These are phyloP conservation scores for Gymnodraco acuticeps DNA, from an alignment of 2,797 vertebrate species.

Conservation along the genomic window DNA sequence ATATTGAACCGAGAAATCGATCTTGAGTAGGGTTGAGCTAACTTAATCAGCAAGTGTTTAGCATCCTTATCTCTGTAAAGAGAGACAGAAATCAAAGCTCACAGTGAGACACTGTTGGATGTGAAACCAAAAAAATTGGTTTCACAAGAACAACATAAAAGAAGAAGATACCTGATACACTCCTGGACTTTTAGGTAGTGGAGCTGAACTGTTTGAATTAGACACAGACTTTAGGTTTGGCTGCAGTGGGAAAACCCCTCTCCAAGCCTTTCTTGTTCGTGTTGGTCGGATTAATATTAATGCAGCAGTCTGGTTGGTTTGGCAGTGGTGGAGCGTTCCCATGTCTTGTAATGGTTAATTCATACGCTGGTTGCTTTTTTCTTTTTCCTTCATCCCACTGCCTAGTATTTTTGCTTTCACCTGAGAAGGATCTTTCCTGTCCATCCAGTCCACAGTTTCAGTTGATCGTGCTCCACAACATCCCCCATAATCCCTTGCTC, in stretches of 20 bases:
- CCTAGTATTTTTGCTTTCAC: slow-evolving; percentile 40
- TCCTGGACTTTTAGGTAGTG: slow-evolving; percentile 32
- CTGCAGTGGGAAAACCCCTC: slow-evolving; percentile 52
- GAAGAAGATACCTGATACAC: slow-evolving; percentile 41
- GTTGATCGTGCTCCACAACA: slow-evolving; percentile 71
- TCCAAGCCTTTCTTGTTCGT: slow-evolving; percentile 31
- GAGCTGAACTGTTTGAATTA: slow-evolving; percentile 40
- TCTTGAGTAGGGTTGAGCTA: neutral
- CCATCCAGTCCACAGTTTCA: slow-evolving; percentile 60
- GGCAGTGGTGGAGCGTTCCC: slow-evolving; percentile 34
- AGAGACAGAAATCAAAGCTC: slow-evolving; percentile 23
- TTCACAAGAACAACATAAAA: slow-evolving; percentile 57
- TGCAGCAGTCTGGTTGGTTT: slow-evolving; percentile 41
- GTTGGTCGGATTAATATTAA: slow-evolving; percentile 64
- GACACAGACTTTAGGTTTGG: slow-evolving; percentile 23
- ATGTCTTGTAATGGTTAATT: slow-evolving; percentile 57
- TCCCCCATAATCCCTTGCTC: slow-evolving; percentile 75
- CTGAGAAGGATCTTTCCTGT: slow-evolving; percentile 50
- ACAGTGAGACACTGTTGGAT: slow-evolving; percentile 22
- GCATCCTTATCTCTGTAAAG: slow-evolving; percentile 40
- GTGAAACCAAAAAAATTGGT: slow-evolving; percentile 52
- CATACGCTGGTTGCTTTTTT: slow-evolving; percentile 40
- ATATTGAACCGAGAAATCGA: slow-evolving; percentile 7
- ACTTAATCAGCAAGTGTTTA: slow-evolving; percentile 1
- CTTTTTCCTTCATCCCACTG: slow-evolving; percentile 10